Evolutionary conservation across 2,113 vertebrate genomes (phyloP), one percentile per base, ranked within the genome.

Genomic region (Trinectes maculatus): DNA sequence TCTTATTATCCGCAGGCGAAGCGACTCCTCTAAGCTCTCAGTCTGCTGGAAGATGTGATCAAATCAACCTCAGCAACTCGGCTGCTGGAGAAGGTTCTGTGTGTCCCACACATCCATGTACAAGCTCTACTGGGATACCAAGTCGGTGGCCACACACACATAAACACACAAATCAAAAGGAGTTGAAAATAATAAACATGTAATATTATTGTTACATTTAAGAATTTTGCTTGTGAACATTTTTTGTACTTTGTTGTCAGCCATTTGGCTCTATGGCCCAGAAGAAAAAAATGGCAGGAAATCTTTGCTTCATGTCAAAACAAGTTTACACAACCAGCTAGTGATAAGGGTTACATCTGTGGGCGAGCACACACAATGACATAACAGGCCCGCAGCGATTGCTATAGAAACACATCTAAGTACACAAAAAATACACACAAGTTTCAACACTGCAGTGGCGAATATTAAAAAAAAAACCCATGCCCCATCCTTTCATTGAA

Each of bases 261-360:
- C 25, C 46, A 34, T 28, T 52, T 59, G n/a, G 22, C 18, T 22
- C 11, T 2, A 6, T 24, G 19, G 21, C 37, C 19, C 9, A 3
- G 3, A 15, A 39, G 15, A 12, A 49, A 42, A 22, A 13, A 54
- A 21, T 46, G 29, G 31, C 5, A 21, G 13, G 7, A 47, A 59
- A 53, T 16, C n/a, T 56, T 61, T 63, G 19, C 40, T 26, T 25
- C 31, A 24, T 24, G n/a, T 37, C 22, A 8, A 52, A 81, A 54
- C 44, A 63, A 37, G 58, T 71, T 83, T 79, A 72, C 72, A 84
- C 62, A 83, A 68, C 59, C 54, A 66, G 36, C 49, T 19, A 70
- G 39, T 24, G 49, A 84, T 54, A 66, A 69, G 59, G 48, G 40
- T 31, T 18, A 12, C 24, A 31, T 19, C 59, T 56, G 16, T 37